Base-by-base conservation (phyloP, 53 echinoderm and acorn worm genomes). In the Zoroaster sp. region DNA sequence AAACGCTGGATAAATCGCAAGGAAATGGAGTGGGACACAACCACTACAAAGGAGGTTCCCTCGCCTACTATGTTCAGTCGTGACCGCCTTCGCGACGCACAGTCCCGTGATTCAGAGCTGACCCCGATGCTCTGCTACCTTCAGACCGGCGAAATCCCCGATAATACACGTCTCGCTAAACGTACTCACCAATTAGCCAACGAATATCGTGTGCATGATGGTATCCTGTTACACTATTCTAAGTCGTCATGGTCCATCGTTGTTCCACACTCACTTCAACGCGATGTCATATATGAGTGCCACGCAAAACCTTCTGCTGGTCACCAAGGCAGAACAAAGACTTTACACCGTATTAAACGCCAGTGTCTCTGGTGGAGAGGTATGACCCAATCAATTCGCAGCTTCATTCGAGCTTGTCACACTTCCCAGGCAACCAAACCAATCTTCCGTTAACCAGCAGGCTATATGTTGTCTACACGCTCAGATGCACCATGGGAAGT, bases 251-350 rank as follows among this genome's bases (percentile, higher is more conserved):
- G n/a, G n/a, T n/a, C n/a, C n/a, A n/a, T n/a, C n/a, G n/a, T n/a
- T 11, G 81, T 80, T 1, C 81, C 80, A 23, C 37, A 81, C 11
- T 1, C 70, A 0, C 72, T 80, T 0, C 72, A 23, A 12, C 83
- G 66, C 9, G 83, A 66, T 71, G 90, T 90, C 2, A 67, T 78
- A 5, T 28, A 31, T 3, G 70, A 80, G 44, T 89, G 53, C 39
- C 80, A 80, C 49, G 7, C 39, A 3, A 40, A 77, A 20, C 91
- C 94, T 12, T 53, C 72, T 5, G 88, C 81, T 1, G 91, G 88
- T 9, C 91, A 91, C 63, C 77, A 88, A 35, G 91, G 94, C 10
- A 20, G 88, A 54, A 79, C 78, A 28, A 94, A 94, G 47, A 94
- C 94, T 10, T 9, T 91, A 1, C 37, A 65, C 4, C 76, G 76